Evolutionary conservation across 2,797 vertebrate species (phyloP), one percentile per base, ranked within the genome.

Genomic region (Bucorvus abyssinicus): DNA sequence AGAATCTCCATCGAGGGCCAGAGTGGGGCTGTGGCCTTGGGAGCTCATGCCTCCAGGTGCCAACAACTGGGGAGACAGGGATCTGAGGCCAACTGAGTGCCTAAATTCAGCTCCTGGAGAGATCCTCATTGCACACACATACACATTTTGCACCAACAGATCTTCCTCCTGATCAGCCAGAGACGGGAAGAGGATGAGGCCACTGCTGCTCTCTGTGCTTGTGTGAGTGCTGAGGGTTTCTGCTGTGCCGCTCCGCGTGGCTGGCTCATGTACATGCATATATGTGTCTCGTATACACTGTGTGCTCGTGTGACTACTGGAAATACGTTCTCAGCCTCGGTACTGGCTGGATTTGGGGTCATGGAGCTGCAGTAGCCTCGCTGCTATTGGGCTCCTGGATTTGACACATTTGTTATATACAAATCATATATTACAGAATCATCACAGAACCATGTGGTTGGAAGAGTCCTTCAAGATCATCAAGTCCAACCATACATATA

Each of bases 221-320:
- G 24, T 17, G 14, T 7, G 10, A 53, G 20, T 7, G n/a, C 36
- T 40, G 12, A 32, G 52, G 1, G 2, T 38, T 76, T 49, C 40
- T 18, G 40, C 40, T 61, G 26, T 12, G 68, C 40, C 0, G 2
- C 44, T 45, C n/a, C 19, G 30, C 2, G 5, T 23, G 14, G 16
- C 16, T 60, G 71, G 26, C 50, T n/a, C 3, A 2, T 7, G 7
- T 29, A 55, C 1, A 1, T 20, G 8, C 10, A 4, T 21, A 19
- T 18, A 16, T 5, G 8, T 5, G 1, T 9, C 32, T 20, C 1
- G 2, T 26, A 61, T 12, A 20, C 0, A 1, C 56, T 38, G 24
- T 38, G 10, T n/a, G 32, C 34, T 68, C 6, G 1, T 34, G 26
- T 27, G 49, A 55, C 52, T 55, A 10, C 27, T 60, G 23, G 29